phyloP scores from a whole-genome alignment of 1,140 invertebrate genomes.

The Ctenoplectra terminalis region DNA sequence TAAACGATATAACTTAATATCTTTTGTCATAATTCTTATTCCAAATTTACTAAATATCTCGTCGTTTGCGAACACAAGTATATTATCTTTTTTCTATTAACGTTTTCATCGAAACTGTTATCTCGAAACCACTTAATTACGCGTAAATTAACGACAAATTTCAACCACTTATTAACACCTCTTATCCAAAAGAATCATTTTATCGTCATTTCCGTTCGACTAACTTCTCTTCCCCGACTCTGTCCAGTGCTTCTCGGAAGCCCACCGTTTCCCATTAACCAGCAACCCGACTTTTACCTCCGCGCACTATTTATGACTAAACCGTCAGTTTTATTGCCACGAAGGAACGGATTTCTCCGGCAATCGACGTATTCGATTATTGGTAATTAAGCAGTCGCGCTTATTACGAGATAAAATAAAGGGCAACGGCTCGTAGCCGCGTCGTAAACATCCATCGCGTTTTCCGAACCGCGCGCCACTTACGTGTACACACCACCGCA shows the following conservation, averaged over 20 bases:
- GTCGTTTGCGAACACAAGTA: too few relatives aligned
- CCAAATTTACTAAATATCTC: too few relatives aligned
- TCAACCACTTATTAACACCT: neutral
- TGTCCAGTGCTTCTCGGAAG: neutral
- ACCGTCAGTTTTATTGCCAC: conserved; percentile 19
- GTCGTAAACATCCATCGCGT: conserved; percentile 58
- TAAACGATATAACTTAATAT: too few relatives aligned
- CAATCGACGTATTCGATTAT: conserved; percentile 62
- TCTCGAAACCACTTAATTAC: neutral
- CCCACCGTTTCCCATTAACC: conserved; percentile 42
- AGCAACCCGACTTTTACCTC: conserved; percentile 42
- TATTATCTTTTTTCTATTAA: too few relatives aligned
- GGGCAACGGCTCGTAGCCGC: conserved; percentile 58
- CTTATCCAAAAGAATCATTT: neutral
- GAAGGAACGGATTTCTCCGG: conserved; percentile 49
- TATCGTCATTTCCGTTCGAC: neutral
- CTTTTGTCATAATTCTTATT: too few relatives aligned
- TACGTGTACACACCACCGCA: neutral
- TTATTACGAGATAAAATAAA: conserved; percentile 61
- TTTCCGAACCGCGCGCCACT: conserved; percentile 26
- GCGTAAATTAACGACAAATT: neutral
- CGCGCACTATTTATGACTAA: conserved; percentile 17
- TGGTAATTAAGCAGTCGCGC: conserved; percentile 59
- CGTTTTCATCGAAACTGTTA: neutral
- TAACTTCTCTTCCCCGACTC: neutral